These are phyloP conservation scores for Ptilorrhoa leucosticta DNA, from an alignment of 2,113 vertebrate genomes.

Conservation along the genomic window DNA sequence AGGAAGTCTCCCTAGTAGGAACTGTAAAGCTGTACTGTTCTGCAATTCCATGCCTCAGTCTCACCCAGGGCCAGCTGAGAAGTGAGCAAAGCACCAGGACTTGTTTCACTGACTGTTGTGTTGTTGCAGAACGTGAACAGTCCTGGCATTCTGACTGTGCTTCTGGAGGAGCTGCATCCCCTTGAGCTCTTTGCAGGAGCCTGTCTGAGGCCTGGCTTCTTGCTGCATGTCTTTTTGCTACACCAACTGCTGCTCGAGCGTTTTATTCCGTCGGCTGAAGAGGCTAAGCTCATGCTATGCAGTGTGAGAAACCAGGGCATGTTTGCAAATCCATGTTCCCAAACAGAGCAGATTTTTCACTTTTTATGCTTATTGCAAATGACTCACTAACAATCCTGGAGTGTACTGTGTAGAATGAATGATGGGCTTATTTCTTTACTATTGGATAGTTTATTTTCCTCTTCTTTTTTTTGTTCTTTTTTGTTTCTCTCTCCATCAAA, in stretches of 20 bases:
- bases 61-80: background rate
- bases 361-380: background rate
- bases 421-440: background rate
- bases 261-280: background rate
- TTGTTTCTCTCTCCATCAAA: background rate
- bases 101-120: background rate
- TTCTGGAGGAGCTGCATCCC: background rate
- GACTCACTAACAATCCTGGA: background rate
- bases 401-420: background rate
- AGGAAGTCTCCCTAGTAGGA: background rate
- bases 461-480: background rate
- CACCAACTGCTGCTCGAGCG: accelerated
- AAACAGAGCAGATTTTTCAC: background rate
- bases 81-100: background rate
- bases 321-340: background rate
- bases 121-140: background rate
- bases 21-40: background rate
- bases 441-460: background rate
- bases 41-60: background rate
- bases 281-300: background rate
- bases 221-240: background rate
- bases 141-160: background rate
- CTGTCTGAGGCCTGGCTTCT: background rate
- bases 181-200: background rate
- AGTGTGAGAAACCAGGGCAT: background rate